Evolutionary conservation across 2,888 invertebrate species (phyloP).

Genomic region (Loripinus fragilis): DNA sequence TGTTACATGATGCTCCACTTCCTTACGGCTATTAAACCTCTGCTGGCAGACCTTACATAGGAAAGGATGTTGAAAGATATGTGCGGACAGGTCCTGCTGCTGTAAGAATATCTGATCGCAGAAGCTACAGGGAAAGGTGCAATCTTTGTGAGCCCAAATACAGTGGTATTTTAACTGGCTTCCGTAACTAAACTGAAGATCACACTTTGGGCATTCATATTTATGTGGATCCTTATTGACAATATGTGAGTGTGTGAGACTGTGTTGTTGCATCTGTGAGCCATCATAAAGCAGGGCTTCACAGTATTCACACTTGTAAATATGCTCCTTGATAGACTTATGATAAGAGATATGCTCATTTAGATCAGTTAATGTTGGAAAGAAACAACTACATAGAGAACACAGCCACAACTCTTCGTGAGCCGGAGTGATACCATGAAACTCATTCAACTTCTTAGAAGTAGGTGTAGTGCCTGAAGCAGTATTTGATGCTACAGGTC

Average conservation of each 20-base stretch:
- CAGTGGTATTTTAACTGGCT: neutral
- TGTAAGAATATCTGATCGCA: slow-evolving; percentile 8
- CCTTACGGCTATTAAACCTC: neutral
- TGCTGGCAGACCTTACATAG: neutral
- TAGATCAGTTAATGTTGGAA: neutral
- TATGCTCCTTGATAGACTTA: neutral
- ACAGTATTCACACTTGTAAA: slow-evolving; percentile 16
- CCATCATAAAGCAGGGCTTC: slow-evolving; percentile 1
- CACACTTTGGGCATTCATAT: neutral
- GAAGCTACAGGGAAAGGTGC: neutral
- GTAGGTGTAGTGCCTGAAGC: too few relatives aligned
- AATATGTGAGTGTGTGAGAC: neutral
- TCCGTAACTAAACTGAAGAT: neutral
- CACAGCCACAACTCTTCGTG: neutral
- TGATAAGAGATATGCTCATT: neutral
- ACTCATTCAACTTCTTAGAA: neutral
- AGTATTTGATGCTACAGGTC: too few relatives aligned
- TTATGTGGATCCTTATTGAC: neutral
- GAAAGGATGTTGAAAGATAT: neutral
- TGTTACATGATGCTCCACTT: neutral
- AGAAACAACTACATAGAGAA: neutral
- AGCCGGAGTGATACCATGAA: too few relatives aligned
- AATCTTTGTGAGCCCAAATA: neutral
- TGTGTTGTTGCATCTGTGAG: neutral
- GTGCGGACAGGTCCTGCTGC: neutral